Evolutionary conservation across 2,888 invertebrate genomes (phyloP), one percentile per base, ranked within the genome.

Genomic region (Invenusta paracnida): DNA sequence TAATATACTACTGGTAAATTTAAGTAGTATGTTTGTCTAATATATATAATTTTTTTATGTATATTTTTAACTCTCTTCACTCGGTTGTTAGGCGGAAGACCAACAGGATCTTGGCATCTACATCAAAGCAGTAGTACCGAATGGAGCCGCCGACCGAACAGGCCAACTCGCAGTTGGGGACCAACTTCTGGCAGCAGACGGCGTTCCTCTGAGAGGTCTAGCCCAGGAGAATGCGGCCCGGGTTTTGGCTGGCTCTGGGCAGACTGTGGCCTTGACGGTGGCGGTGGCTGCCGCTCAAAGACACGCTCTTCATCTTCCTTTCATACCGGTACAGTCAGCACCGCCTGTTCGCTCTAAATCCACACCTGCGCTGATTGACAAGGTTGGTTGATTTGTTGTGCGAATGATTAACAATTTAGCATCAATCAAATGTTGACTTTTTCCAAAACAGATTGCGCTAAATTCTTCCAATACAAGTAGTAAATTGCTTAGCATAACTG

Each of bases 51-150:
- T n/a, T n/a, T n/a, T n/a, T n/a, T n/a, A n/a, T n/a, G n/a, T n/a
- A n/a, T n/a, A n/a, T n/a, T n/a, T n/a, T 17, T 17, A 17, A 11
- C 48, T 11, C 17, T 17, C 48, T 48, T 48, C 48, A 5, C 48
- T 17, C 48, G 5, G 5, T 48, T 2, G 2, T 23, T 90, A 94
- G 94, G 95, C 95, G 29, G 94, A 94, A 83, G 94, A 94, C 0
- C 95, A 95, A 90, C 94, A 94, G 89, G 94, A 96, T 89, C 93
- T 96, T 87, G 98, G 99, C 81, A 99, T 99, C 91, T 99, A 98
- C 93, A 97, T 99, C 88, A 99, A 99, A 93, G 97, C 97, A 27
- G 98, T 99, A 30, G 98, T 99, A 67, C 94, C 96, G 87, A 97
- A 92, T 29, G 92, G 92, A 5, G 92, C 93, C 81, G 93, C 93